Conservation (phyloP, 2,113 vertebrate species). For the Dasypus novemcinctus region DNA sequence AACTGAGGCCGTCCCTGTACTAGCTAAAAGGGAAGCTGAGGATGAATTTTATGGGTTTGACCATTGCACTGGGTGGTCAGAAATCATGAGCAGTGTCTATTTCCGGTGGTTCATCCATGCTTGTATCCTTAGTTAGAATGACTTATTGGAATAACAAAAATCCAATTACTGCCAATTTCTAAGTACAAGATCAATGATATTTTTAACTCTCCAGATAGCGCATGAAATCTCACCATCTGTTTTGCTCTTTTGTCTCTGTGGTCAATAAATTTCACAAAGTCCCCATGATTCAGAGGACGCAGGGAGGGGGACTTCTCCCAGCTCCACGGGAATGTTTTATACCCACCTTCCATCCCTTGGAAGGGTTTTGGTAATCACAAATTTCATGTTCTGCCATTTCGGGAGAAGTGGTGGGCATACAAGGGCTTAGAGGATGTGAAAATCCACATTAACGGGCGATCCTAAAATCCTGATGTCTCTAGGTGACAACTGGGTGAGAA, state of each 20-base stretch:
- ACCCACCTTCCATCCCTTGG: not conserved
- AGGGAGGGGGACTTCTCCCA: slow-evolving; percentile 15
- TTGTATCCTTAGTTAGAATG: slow-evolving; percentile 28
- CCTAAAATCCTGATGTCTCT: not conserved
- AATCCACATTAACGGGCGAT: not conserved
- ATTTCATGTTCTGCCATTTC: not conserved
- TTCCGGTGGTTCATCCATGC: not conserved
- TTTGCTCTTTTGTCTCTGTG: slow-evolving; percentile 69
- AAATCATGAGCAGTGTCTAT: not conserved
- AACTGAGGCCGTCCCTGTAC: not conserved
- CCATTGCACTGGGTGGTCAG: not conserved
- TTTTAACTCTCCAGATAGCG: slow-evolving; percentile 67
- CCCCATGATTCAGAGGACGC: slow-evolving; percentile 21
- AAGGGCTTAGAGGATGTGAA: not conserved
- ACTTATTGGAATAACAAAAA: slow-evolving; percentile 59
- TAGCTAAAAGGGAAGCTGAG: not conserved
- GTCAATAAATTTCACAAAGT: slow-evolving; percentile 58
- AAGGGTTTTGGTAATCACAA: not conserved
- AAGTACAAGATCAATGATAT: slow-evolving; percentile 68
- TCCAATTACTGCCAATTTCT: slow-evolving; percentile 62
- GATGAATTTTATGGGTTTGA: not conserved
- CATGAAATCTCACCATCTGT: slow-evolving; percentile 70
- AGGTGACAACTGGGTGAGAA: not conserved
- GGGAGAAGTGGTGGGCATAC: not conserved
- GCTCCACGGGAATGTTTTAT: not conserved